A percentile compares a stretch with the other conserved stretches of the same genome.
Conservation (phyloP, 2,113 vertebrate genomes). For the Megaleporinus macrocephalus region DNA sequence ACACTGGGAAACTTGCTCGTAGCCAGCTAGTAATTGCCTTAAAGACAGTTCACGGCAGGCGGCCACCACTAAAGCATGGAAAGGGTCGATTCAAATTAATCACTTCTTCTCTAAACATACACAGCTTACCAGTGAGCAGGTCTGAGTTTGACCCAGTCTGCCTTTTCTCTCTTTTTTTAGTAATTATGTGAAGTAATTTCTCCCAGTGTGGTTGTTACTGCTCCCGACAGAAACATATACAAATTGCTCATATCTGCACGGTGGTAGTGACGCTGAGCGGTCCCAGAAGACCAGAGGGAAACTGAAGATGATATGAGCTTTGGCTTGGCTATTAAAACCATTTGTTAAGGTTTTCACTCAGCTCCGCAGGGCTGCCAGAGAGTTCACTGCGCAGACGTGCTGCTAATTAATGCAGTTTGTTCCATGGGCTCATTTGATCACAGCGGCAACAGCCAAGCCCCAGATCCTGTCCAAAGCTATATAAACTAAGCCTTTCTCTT, state of each 20-base stretch:
- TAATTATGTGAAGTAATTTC: constrained; percentile 77
- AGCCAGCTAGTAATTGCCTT: constrained; percentile 70
- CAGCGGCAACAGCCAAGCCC: constrained; percentile 61
- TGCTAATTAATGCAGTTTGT: constrained; percentile 76
- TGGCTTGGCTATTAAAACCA: constrained; percentile 77
- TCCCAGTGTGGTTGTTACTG: constrained; percentile 73
- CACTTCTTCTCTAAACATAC: constrained; percentile 30
- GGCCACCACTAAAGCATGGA: constrained; percentile 56
- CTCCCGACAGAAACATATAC: constrained; percentile 75
- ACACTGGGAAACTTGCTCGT: constrained; percentile 71
- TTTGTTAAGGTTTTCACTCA: constrained; percentile 77
- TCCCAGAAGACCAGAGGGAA: constrained; percentile 66
- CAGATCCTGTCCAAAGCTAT: constrained; percentile 59
- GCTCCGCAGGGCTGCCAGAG: constrained; percentile 63
- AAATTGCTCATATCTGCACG: constrained; percentile 80
- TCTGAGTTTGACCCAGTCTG: constrained; percentile 67
- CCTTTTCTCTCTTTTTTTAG: constrained; percentile 74
- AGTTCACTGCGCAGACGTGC: constrained; percentile 66
- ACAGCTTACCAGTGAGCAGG: constrained; percentile 74
- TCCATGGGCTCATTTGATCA: constrained; percentile 65
- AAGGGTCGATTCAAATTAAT: constrained; percentile 66
- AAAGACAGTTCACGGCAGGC: constrained; percentile 61
- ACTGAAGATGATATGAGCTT: constrained; percentile 73
- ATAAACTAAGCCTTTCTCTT: constrained; percentile 61
- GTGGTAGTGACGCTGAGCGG: constrained; percentile 71